Percentiles rank a stretch among this genome's conserved stretches.
phyloP scores from a whole-genome alignment of 2,888 invertebrate species.

The Itoplectis maculator region DNA sequence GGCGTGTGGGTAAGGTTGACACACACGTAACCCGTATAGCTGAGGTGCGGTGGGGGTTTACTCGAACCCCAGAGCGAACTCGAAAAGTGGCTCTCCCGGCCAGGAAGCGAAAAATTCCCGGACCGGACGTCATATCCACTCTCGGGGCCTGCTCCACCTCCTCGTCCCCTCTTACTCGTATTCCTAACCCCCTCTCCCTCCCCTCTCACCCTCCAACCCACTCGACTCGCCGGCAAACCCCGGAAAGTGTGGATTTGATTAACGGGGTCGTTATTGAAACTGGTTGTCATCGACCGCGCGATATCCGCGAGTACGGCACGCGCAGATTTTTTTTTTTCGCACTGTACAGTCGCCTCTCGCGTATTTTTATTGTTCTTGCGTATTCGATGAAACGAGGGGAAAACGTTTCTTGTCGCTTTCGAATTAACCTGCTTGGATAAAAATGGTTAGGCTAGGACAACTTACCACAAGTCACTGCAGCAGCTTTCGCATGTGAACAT shows the following conservation, averaged over 20 bases:
- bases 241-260: constrained; percentile 77
- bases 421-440: no score
- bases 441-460: no score
- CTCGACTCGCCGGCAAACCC: constrained; percentile 48
- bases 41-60: background rate
- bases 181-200: constrained; percentile 34
- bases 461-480: no score
- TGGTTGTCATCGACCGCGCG: constrained; percentile 73
- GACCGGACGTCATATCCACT: constrained; percentile 68
- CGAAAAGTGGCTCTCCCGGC: constrained; percentile 43
- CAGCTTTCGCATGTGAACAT: no score
- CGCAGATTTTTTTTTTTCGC: constrained; percentile 18
- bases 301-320: constrained; percentile 35
- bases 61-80: constrained; percentile 13
- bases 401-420: background rate
- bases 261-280: constrained; percentile 79
- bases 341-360: constrained; percentile 16
- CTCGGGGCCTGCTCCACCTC: constrained; percentile 48
- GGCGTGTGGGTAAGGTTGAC: background rate
- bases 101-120: constrained; percentile 60
- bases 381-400: background rate
- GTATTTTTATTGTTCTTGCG: background rate
- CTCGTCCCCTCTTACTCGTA: constrained; percentile 33
- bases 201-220: background rate
- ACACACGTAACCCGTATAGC: no score